Base-by-base conservation (phyloP, 1,140 invertebrate species). In the Elymnias hypermnestra region DNA sequence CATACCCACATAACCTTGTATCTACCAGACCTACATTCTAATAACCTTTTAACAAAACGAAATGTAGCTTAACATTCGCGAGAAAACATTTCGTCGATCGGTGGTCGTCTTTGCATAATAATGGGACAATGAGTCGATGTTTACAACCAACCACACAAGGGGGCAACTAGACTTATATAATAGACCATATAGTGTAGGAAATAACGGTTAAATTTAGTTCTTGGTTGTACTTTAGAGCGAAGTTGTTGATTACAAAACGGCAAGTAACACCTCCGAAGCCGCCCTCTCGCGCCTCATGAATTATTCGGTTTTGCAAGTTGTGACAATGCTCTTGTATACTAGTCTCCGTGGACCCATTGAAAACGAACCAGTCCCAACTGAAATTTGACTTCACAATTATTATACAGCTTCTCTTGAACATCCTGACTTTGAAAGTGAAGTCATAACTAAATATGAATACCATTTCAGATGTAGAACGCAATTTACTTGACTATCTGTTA, bases 81-180 rank as follows among this genome's bases (percentile, higher is more conserved):
- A 57, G 57, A 64, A 58, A 65, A 65, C 55, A 72, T 68, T 75
- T 57, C 58, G 58, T 61, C 57, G 57, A 75, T 75, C 61, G 56
- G 43, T 66, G 60, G 51, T 59, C 60, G 60, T 63, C 62, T 77
- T 81, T 82, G 77, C 76, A 83, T 83, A 73, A 82, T 81, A 83
- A 83, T 79, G 57, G 55, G 53, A 83, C 74, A 81, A 79, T 78
- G 53, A 59, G 37, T 56, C 56, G 51, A 61, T 62, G 57, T 22
- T 18, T 49, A 49, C 46, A 49, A 42, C 10, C 38, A 37, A 8
- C 31, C 13, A 40, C 21, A 14, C 18, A 21, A 19, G 5, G 8
- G n/a, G 10, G 19, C 19, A 18, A 8, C 15, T n/a, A 31, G 14
- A 36, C 14, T 19, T 33, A 40, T 40, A 37, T 38, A 42, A 17